Percentiles rank a stretch among this genome's conserved stretches.
Conservation (phyloP, 2,113 vertebrate genomes). For the Nasalis larvatus region DNA sequence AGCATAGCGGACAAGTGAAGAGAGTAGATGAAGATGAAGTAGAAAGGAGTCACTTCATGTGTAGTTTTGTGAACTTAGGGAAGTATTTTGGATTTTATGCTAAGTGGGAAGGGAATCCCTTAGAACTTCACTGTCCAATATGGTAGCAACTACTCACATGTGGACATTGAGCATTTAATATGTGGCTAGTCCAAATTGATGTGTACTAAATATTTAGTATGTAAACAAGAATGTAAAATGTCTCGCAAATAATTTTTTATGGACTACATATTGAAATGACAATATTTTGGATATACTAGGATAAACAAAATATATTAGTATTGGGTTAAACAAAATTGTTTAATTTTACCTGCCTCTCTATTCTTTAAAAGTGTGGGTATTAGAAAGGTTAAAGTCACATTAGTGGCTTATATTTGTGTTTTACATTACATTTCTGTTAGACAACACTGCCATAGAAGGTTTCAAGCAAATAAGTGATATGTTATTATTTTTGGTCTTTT, state of each 20-base stretch:
- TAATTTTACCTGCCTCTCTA: not conserved
- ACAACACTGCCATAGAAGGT: not conserved
- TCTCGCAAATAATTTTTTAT: not conserved
- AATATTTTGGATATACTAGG: not conserved
- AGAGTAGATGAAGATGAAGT: not conserved
- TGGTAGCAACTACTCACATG: not conserved
- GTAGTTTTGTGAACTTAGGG: not conserved
- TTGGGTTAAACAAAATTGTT: not conserved
- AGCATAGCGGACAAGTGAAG: not conserved
- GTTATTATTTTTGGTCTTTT: not conserved
- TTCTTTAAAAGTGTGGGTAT: not conserved
- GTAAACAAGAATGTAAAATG: not conserved
- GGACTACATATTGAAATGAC: not conserved
- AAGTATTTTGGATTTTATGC: slow-evolving; percentile 8
- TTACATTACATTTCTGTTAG: not conserved
- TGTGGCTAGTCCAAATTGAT: not conserved
- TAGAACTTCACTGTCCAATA: not conserved
- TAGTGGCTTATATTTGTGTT: not conserved
- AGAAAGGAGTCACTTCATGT: not conserved
- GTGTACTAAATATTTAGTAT: not conserved
- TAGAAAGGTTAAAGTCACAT: not conserved
- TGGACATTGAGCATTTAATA: not conserved
- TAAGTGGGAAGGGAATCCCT: not conserved
- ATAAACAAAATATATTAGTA: not conserved
- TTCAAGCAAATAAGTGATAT: not conserved